These are phyloP conservation scores for Eristalis tenax DNA, from an alignment of 2,888 invertebrate genomes.

Conservation along the genomic window DNA sequence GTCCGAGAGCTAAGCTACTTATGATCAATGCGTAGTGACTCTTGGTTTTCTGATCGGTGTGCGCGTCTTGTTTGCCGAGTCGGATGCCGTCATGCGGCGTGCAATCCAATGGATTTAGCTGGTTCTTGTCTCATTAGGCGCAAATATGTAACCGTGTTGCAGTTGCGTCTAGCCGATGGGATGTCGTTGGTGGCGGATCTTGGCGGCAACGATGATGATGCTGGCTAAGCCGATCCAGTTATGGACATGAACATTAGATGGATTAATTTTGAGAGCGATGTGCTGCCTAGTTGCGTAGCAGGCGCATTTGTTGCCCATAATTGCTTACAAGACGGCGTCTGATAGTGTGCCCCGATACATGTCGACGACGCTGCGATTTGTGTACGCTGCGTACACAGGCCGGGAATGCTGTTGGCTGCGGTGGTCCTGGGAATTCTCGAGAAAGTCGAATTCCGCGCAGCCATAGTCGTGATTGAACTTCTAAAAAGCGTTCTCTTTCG, in stretches of 20 bases:
- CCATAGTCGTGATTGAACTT: neutral
- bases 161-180: slow-evolving; percentile 46
- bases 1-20: slow-evolving; percentile 24
- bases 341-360: slow-evolving; percentile 3
- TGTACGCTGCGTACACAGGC: neutral
- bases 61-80: slow-evolving; percentile 63
- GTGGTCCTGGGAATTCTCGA: slow-evolving; percentile 1
- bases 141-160: slow-evolving; percentile 47
- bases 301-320: slow-evolving; percentile 58
- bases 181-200: slow-evolving; percentile 52
- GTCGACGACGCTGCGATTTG: neutral
- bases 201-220: neutral
- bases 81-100: slow-evolving; percentile 54
- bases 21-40: slow-evolving; percentile 47
- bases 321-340: slow-evolving; percentile 54
- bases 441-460: neutral
- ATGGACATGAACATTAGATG: slow-evolving; percentile 60
- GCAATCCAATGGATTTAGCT: slow-evolving; percentile 23
- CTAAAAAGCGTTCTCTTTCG: neutral
- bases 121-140: slow-evolving; percentile 66
- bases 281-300: slow-evolving; percentile 5
- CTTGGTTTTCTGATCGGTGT: slow-evolving; percentile 52
- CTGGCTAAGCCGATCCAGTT: slow-evolving; percentile 21
- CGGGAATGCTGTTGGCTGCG: neutral
- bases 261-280: slow-evolving; percentile 66